These are phyloP conservation scores for Homarus gammarus DNA, from an alignment of 2,888 invertebrate genomes.

Conservation along the genomic window DNA sequence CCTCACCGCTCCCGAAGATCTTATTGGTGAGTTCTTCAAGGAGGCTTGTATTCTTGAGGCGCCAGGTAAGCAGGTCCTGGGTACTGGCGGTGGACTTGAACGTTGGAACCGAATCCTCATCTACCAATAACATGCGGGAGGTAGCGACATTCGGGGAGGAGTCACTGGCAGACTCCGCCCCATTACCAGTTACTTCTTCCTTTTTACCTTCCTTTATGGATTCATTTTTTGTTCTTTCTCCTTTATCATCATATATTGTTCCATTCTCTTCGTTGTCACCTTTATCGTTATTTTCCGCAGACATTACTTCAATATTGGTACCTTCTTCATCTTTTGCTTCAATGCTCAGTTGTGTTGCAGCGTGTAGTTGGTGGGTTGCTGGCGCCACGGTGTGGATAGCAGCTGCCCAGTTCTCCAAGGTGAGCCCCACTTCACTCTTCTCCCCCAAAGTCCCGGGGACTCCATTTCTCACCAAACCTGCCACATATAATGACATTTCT, in stretches of 20 bases:
- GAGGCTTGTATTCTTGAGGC: conserved; percentile 50
- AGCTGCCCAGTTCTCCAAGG: neutral
- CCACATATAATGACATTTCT: too few relatives aligned
- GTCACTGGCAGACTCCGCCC: neutral
- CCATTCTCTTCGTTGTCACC: too few relatives aligned
- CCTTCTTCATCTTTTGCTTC: neutral
- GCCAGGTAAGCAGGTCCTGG: conserved; percentile 50
- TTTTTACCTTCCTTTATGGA: neutral
- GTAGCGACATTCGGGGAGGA: conserved; percentile 7
- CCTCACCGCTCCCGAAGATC: conserved; percentile 28
- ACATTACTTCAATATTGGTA: neutral
- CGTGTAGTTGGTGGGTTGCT: neutral
- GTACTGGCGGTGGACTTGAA: neutral
- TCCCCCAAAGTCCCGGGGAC: neutral
- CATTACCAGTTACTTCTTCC: neutral
- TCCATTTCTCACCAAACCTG: neutral
- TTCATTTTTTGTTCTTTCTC: too few relatives aligned
- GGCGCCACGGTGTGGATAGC: neutral
- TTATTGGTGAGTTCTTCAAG: conserved; percentile 51
- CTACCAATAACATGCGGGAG: conserved; percentile 33
- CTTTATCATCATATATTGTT: too few relatives aligned
- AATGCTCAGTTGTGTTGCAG: neutral
- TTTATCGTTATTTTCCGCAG: neutral
- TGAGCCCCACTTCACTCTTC: neutral
- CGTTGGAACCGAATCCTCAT: neutral